A percentile compares a stretch with the other conserved stretches of the same genome.
Conservation (phyloP, 2,888 invertebrate species). For the Cremastinae sp. region DNA sequence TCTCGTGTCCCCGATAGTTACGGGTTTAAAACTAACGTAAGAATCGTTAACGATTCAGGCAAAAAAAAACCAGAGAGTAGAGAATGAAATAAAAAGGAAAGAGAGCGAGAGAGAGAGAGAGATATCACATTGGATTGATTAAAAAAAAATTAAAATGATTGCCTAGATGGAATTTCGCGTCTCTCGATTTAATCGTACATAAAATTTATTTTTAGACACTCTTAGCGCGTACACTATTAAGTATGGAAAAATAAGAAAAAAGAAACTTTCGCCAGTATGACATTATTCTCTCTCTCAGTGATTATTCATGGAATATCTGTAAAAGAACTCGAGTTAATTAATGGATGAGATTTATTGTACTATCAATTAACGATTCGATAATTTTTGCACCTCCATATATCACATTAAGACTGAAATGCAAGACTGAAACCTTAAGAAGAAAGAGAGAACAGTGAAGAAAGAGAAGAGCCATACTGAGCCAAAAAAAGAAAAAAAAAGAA, state of each 20-base stretch:
- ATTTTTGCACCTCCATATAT: constrained; percentile 44
- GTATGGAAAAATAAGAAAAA: neutral
- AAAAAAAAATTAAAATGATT: constrained; percentile 5
- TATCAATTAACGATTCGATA: constrained; percentile 37
- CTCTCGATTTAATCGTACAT: constrained; percentile 18
- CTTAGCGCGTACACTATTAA: constrained; percentile 8
- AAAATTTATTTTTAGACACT: constrained; percentile 6
- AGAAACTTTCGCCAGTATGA: neutral
- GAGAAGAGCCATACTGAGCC: constrained; percentile 12
- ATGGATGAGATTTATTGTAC: constrained; percentile 18
- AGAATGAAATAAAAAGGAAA: too few species aligned
- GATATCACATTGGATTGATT: constrained; percentile 5
- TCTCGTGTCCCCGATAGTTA: constrained; percentile 22
- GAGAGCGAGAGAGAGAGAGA: constrained; percentile 6
- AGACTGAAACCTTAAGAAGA: constrained; percentile 45
- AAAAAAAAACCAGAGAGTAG: neutral
- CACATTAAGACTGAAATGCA: constrained; percentile 55
- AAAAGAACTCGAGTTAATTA: constrained; percentile 8
- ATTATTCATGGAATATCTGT: constrained; percentile 13
- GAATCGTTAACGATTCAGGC: constrained; percentile 23
- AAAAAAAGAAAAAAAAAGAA: constrained; percentile 6
- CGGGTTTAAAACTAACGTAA: constrained; percentile 40
- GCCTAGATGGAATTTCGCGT: constrained; percentile 23
- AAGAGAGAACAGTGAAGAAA: constrained; percentile 24
- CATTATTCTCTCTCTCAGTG: constrained; percentile 21